Evolutionary conservation across 2,113 vertebrate genomes (phyloP).

Genomic region (Prunella fulvescens): DNA sequence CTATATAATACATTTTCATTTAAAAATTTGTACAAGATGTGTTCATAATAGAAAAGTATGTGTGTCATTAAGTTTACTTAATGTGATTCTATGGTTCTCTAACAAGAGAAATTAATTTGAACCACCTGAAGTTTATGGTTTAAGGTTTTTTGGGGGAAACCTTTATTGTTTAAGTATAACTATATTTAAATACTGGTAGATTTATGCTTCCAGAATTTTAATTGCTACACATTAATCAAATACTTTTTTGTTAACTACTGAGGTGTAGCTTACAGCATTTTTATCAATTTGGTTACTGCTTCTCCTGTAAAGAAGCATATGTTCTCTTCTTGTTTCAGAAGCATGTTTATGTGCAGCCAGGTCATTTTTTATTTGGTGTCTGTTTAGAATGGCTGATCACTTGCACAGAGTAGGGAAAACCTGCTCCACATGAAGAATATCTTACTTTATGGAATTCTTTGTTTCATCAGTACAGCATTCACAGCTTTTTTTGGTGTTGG

Average conservation of each 20-base stretch:
- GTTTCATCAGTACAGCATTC: not conserved
- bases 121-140: not conserved
- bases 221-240: not conserved
- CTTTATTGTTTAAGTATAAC: not conserved
- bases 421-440: not conserved
- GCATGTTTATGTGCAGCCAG: not conserved
- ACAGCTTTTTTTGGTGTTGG: not conserved
- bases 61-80: not conserved
- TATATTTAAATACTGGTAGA: not conserved
- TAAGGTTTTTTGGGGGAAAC: accelerated
- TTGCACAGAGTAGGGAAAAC: not conserved
- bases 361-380: not conserved
- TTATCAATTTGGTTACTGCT: not conserved
- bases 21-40: accelerated
- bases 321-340: not conserved
- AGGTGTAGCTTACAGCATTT: not conserved
- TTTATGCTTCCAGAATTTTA: not conserved
- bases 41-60: not conserved
- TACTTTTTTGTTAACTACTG: not conserved
- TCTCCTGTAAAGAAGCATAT: not conserved
- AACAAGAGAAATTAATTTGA: not conserved
- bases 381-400: not conserved
- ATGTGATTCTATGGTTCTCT: not conserved
- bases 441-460: not conserved
- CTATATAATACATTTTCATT: not conserved